Evolutionary conservation across 2,888 invertebrate genomes (phyloP), one percentile per base, ranked within the genome.

Genomic region (Drosophila parthenogenetica): DNA sequence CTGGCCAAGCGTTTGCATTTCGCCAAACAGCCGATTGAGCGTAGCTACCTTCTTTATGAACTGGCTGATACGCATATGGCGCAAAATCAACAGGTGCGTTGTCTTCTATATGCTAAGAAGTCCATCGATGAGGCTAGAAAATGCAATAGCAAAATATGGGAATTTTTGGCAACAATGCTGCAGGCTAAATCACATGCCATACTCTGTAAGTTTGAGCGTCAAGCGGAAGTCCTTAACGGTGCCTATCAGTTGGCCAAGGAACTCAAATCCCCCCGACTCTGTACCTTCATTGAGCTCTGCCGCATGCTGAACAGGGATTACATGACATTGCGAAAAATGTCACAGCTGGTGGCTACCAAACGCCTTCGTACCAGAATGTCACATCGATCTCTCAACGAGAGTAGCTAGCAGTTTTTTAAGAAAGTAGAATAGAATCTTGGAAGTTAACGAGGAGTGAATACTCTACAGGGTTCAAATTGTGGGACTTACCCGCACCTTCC

Each of bases 131-230:
- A 89, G 77, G 79, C 89, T 0, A 78, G 68, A 43, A 64, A 37
- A 2, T 90, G 87, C 65, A 89, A 89, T 16, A 90, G 89, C 22
- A 68, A 73, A 3, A 75, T 90, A 11, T 91, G 91, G 91, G 75
- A 81, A 19, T 90, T 91, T 14, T 69, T 91, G 0, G 79, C 88
- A 48, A 75, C 81, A 2, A 80, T 91, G 79, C 13, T 89, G 10
- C 76, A 86, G 58, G 87, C 87, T 25, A 91, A 91, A 51, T 82
- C 90, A 2, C 88, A 91, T 60, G 90, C 90, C 0, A 74, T 89
- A 1, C 79, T 90, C 2, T 87, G 87, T 45, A 91, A 91, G 60
- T 82, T 86, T 17, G 91, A 91, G 53, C 89, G 88, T 0, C 84
- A 86, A 55, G 79, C 81, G n/a, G 90, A 90, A 4, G 84, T 81